Conservation (phyloP, 2,888 invertebrate genomes). For the Thecophora atra region DNA sequence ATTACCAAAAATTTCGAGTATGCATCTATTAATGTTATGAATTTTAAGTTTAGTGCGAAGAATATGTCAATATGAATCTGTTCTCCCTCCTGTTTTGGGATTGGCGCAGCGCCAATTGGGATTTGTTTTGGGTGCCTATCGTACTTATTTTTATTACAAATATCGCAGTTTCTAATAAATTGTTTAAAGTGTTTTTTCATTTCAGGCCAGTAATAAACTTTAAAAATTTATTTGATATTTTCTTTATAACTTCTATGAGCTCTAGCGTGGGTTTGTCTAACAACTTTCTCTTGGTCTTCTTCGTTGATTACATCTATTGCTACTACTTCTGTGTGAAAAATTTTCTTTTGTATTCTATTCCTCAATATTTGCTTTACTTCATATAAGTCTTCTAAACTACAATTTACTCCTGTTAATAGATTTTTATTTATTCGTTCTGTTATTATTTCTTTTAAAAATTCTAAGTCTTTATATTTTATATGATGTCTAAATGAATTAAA, state of each 20-base stretch:
- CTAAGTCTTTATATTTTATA: not conserved
- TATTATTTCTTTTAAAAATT: constrained; percentile 1
- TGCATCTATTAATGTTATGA: constrained; percentile 35
- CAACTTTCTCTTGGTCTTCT: constrained; percentile 26
- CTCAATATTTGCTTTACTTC: not conserved
- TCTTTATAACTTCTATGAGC: constrained; percentile 33
- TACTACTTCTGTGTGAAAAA: constrained; percentile 25
- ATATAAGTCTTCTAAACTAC: constrained; percentile 13
- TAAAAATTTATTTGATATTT: constrained; percentile 36
- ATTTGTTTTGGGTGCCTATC: constrained; percentile 39
- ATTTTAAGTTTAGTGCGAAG: constrained; percentile 37
- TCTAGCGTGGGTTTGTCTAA: constrained; percentile 32
- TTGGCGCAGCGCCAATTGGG: constrained; percentile 42
- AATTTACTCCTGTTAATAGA: not conserved
- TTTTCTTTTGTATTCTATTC: constrained; percentile 23
- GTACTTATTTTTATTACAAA: constrained; percentile 40
- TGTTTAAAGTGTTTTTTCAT: constrained; percentile 37
- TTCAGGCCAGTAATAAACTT: constrained; percentile 31
- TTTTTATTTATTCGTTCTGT: not conserved
- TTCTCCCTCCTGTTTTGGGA: constrained; percentile 40
- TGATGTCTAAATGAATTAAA: constrained; percentile 3
- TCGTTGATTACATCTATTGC: constrained; percentile 21
- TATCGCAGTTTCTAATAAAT: constrained; percentile 34
- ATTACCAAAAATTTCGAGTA: constrained; percentile 41
- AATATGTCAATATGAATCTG: constrained; percentile 40